Evolutionary conservation across 2,797 vertebrate genomes (phyloP).

Genomic region (Urosaurus nigricauda): DNA sequence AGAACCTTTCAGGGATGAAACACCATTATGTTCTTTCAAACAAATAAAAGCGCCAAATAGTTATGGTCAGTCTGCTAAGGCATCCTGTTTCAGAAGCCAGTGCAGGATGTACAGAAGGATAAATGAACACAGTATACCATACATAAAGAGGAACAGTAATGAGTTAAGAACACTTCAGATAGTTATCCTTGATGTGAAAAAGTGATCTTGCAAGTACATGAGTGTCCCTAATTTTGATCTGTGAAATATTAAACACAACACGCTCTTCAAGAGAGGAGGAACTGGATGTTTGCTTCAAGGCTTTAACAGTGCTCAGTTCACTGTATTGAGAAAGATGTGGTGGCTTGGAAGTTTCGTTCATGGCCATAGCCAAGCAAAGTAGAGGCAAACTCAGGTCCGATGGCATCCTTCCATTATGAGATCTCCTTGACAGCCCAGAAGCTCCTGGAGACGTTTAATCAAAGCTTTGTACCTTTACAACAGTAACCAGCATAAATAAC

Average conservation of each 20-base stretch:
- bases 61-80: neutral
- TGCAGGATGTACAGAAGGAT: neutral
- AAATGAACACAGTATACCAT: neutral
- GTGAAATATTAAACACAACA: neutral
- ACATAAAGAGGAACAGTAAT: neutral
- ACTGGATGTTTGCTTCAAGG: neutral
- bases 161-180: neutral
- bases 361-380: neutral
- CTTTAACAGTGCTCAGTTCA: neutral
- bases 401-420: neutral
- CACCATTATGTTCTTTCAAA: neutral
- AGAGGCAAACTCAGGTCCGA: neutral
- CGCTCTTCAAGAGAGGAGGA: neutral
- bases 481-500: slow-evolving; percentile 20
- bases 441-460: slow-evolving; percentile 8
- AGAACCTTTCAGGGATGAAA: neutral
- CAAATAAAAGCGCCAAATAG: neutral
- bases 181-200: neutral
- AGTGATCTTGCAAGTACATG: neutral
- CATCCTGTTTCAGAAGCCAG: neutral
- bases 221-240: neutral
- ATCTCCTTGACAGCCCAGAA: neutral
- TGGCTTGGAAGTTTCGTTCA: neutral
- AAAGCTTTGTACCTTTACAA: slow-evolving; percentile 36
- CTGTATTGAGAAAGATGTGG: neutral